Evolutionary conservation across 2,797 vertebrate species (phyloP), one percentile per base, ranked within the genome.

Genomic region (Octomys mimax): DNA sequence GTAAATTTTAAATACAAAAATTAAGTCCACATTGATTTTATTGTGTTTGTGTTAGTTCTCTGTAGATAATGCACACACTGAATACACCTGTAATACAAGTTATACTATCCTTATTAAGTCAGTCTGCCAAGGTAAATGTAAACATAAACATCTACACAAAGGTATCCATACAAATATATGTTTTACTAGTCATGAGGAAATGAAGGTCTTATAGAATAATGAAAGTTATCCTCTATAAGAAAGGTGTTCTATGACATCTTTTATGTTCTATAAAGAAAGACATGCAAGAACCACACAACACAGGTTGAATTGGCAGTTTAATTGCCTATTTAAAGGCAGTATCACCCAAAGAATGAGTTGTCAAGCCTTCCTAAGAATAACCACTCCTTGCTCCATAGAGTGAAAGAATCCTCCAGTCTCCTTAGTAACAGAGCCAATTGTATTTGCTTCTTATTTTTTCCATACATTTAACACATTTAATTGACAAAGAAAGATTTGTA

Each of bases 81-180:
- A 4, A 18, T 42, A 33, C 59, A 49, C 14, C 11, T 36, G 7
- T 42, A 19, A 14, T 8, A 54, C 18, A 49, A 8, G 13, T 6
- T 12, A 4, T 19, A 31, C 1, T 9, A 26, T 1, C 6, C 12
- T 75, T 49, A 10, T 1, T 19, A 21, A 28, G n/a, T 31, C 57
- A 71, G 1, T 46, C 24, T 54, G 46, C 33, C 28, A 49, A 26
- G 12, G 5, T 71, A 75, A 73, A 62, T 2, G 19, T 13, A 13
- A 18, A 64, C 31, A 57, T 14, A 33, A 52, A 19, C 26, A 46
- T 0, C 61, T 28, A 61, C 59, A 87, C 36, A 79, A 2, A 39
- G 2, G 62, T 0, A 12, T 8, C 64, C 1, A 66, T 0, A 24
- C 28, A 16, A 10, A 1, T 28, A 1, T 22, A 28, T 73, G 18